A percentile compares a stretch with the other conserved stretches of the same genome.
Evolutionary conservation across 1,140 invertebrate genomes (phyloP).

Genomic region (Eulimnadia texana): DNA sequence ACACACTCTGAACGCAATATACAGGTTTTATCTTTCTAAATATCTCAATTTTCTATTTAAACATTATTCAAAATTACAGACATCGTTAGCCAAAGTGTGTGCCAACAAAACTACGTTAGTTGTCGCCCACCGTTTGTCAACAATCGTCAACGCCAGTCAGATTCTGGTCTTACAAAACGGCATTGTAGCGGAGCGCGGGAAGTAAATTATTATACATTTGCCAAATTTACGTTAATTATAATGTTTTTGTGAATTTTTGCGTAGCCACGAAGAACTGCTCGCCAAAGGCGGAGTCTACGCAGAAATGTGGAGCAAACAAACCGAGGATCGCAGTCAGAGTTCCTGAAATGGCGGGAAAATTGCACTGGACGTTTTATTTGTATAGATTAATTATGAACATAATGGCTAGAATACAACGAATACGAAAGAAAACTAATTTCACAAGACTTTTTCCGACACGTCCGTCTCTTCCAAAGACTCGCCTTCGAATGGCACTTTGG

Average conservation of each 20-base stretch:
- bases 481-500: neutral
- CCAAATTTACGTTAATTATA: neutral
- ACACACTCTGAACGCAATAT: slow-evolving; percentile 73
- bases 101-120: slow-evolving; percentile 78
- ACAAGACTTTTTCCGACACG: too few species aligned
- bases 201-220: slow-evolving; percentile 39
- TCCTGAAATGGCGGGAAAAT: neutral
- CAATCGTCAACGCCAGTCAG: slow-evolving; percentile 82
- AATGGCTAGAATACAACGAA: too few species aligned
- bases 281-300: slow-evolving; percentile 51
- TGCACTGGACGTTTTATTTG: too few species aligned
- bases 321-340: slow-evolving; percentile 39
- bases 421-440: too few species aligned
- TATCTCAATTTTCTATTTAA: neutral
- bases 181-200: slow-evolving; percentile 77
- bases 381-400: too few species aligned
- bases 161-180: slow-evolving; percentile 83
- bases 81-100: slow-evolving; percentile 57
- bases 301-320: slow-evolving; percentile 78
- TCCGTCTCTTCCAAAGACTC: neutral
- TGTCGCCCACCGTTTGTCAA: slow-evolving; percentile 82
- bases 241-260: too few species aligned
- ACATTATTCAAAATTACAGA: slow-evolving; percentile 24
- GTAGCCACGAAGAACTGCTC: slow-evolving; percentile 63
- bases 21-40: slow-evolving; percentile 30